Evolutionary conservation across 2,797 vertebrate species (phyloP).

Genomic region (Parauchenoglanis punctatus): DNA sequence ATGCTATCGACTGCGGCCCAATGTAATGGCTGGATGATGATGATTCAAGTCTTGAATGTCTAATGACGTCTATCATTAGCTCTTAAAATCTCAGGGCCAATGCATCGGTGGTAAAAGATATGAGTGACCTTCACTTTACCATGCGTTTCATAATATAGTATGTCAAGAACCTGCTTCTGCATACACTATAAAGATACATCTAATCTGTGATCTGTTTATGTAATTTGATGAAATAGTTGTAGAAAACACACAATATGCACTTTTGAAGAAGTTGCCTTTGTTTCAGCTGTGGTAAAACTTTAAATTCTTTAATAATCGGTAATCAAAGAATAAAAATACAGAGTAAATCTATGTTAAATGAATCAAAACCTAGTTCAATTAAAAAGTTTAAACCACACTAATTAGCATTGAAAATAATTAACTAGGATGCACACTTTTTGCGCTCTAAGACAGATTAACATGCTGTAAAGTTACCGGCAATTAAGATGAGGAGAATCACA

Average conservation of each 20-base stretch:
- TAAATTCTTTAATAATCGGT: conserved; percentile 62
- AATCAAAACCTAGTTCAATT: conserved; percentile 70
- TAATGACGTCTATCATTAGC: conserved; percentile 59
- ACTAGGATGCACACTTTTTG: conserved; percentile 60
- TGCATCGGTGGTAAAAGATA: conserved; percentile 20
- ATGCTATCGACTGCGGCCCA: conserved; percentile 54
- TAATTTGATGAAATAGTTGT: neutral
- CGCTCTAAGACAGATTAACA: conserved; percentile 58
- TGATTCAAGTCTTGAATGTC: conserved; percentile 55
- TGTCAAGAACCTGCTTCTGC: neutral
- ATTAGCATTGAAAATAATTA: conserved; percentile 77
- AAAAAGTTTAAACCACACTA: conserved; percentile 67
- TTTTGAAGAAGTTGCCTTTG: conserved; percentile 32
- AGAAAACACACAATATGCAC: neutral
- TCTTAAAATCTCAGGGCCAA: conserved; percentile 46
- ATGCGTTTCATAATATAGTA: neutral
- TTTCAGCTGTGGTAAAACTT: conserved; percentile 68
- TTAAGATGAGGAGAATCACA: conserved; percentile 69
- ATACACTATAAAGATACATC: neutral
- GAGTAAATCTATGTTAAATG: conserved; percentile 45
- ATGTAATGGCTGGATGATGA: conserved; percentile 52
- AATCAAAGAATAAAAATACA: conserved; percentile 48
- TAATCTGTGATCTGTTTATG: neutral
- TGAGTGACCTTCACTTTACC: conserved; percentile 27
- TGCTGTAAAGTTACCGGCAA: conserved; percentile 66